Evolutionary conservation across 1,140 invertebrate species (phyloP).

Genomic region (Drosophila elegans): DNA sequence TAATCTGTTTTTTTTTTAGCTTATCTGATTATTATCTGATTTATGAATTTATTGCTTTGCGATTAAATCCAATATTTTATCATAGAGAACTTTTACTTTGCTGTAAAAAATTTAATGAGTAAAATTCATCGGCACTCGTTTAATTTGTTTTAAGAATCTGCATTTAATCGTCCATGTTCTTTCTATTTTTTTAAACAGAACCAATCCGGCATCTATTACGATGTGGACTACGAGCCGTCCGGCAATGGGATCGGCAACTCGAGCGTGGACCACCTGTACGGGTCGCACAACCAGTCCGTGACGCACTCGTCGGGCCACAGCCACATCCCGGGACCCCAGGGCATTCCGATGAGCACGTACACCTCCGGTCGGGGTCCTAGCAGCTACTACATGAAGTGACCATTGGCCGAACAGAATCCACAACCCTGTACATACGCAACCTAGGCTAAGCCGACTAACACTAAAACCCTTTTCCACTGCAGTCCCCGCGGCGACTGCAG

Average conservation of each 20-base stretch:
- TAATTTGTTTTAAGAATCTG: too few relatives aligned
- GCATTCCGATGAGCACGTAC: conserved; percentile 90
- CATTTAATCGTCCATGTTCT: conserved; percentile 3
- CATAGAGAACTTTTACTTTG: too few relatives aligned
- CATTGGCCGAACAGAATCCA: neutral
- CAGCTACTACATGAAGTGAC: conserved; percentile 84
- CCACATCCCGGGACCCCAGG: conserved; percentile 86
- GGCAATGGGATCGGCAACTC: conserved; percentile 85
- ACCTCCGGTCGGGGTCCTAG: conserved; percentile 85
- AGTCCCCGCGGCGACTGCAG: conserved; percentile 68
- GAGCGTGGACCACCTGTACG: conserved; percentile 78
- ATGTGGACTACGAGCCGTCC: conserved; percentile 92
- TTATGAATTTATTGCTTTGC: too few relatives aligned
- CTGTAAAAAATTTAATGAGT: too few relatives aligned
- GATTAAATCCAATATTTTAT: too few relatives aligned
- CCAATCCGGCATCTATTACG: conserved; percentile 94
- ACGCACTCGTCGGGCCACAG: conserved; percentile 71
- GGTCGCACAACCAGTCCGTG: conserved; percentile 78
- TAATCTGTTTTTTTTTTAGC: too few relatives aligned
- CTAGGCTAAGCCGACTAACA: conserved; percentile 29
- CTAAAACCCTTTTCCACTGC: conserved; percentile 78
- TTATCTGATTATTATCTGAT: too few relatives aligned
- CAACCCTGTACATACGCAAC: conserved; percentile 68
- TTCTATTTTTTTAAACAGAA: conserved; percentile 87
- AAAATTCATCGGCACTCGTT: too few relatives aligned